Evolutionary conservation across 2,113 vertebrate genomes (phyloP).

Genomic region (Plectropomus leopardus): DNA sequence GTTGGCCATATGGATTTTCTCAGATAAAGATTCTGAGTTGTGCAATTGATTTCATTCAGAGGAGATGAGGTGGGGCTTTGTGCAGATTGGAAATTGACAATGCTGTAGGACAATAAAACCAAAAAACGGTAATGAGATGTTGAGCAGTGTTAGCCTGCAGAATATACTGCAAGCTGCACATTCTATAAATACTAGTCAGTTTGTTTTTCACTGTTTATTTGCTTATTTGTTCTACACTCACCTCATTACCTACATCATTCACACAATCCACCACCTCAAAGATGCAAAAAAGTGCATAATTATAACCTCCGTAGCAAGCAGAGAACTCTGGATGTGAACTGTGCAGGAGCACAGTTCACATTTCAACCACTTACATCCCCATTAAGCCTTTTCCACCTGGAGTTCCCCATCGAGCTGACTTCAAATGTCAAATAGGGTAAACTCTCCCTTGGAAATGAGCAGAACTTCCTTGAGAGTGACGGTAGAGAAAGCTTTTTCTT

Average conservation of each 20-base stretch:
- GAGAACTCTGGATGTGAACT: constrained; percentile 21
- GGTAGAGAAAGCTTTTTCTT: constrained; percentile 32
- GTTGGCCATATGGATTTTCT: background rate
- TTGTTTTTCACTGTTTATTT: background rate
- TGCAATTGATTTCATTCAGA: constrained; percentile 14
- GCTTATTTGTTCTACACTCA: background rate
- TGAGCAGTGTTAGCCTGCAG: background rate
- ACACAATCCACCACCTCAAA: constrained; percentile 8
- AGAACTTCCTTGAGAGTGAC: constrained; percentile 54
- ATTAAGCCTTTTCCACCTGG: constrained; percentile 53
- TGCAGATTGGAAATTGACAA: background rate
- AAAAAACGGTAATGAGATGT: background rate
- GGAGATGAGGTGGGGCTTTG: background rate
- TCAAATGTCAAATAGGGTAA: constrained; percentile 72
- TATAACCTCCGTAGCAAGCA: background rate
- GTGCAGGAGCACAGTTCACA: constrained; percentile 28
- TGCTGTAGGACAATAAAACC: background rate
- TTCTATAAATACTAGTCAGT: background rate
- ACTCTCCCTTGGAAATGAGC: constrained; percentile 40
- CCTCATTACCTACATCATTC: background rate
- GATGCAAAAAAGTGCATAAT: background rate
- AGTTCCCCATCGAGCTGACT: constrained; percentile 55
- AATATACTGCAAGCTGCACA: background rate
- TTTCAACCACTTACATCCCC: constrained; percentile 44
- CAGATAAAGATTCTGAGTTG: background rate